A percentile compares a stretch with the other conserved stretches of the same genome.
phyloP scores from a whole-genome alignment of 1,140 invertebrate genomes.

The Micrasema minimum region DNA sequence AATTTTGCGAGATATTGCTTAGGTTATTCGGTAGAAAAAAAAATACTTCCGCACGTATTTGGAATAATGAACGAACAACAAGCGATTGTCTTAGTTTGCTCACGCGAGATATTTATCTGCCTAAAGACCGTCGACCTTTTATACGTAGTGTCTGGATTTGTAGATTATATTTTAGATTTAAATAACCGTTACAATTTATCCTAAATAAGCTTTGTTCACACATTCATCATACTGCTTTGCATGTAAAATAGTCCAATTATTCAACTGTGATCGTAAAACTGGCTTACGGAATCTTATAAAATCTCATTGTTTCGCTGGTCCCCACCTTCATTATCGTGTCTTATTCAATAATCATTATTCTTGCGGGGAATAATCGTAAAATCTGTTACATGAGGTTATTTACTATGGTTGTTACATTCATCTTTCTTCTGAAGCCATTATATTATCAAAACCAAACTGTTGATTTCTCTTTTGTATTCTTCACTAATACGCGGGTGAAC shows the following conservation, averaged over 20 bases:
- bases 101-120: not conserved
- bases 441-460: no score
- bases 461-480: no score
- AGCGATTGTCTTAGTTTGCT: constrained; percentile 1
- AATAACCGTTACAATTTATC: constrained; percentile 8
- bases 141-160: not conserved
- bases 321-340: not conserved
- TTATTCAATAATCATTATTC: no score
- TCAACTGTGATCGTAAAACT: constrained; percentile 1
- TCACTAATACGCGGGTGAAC: no score
- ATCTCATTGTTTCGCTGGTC: constrained; percentile 15
- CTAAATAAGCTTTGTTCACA: constrained; percentile 8
- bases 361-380: no score
- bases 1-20: not conserved
- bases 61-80: constrained; percentile 13
- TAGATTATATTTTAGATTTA: constrained; percentile 18
- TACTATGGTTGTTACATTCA: no score
- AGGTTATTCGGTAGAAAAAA: constrained; percentile 1
- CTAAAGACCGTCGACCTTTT: constrained; percentile 7
- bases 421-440: no score
- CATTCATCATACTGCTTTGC: constrained; percentile 15
- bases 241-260: constrained; percentile 21
- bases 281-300: not conserved
- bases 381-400: no score
- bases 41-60: constrained; percentile 1